These are phyloP conservation scores for Lemur catta DNA, from an alignment of 2,797 vertebrate species.

Conservation along the genomic window DNA sequence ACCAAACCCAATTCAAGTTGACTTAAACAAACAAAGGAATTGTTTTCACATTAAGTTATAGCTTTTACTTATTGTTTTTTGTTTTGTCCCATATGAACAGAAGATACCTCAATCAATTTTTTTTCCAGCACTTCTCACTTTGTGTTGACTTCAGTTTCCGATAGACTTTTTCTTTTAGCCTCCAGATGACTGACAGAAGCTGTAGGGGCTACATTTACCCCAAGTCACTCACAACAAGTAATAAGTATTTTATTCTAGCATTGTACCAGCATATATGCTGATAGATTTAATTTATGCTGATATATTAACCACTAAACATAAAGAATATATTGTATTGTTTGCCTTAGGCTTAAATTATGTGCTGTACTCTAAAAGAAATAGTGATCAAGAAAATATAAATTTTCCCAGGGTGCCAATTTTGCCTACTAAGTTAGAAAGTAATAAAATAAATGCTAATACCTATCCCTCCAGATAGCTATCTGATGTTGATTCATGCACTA, in stretches of 20 bases:
- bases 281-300: neutral
- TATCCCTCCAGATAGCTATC: neutral
- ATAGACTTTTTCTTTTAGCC: neutral
- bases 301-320: neutral
- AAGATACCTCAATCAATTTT: neutral
- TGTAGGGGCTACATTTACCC: neutral
- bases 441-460: neutral
- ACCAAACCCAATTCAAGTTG: neutral
- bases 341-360: neutral
- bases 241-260: neutral
- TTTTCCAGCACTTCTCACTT: neutral
- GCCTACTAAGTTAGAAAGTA: neutral
- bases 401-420: neutral
- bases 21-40: neutral
- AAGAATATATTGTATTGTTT: neutral
- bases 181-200: neutral
- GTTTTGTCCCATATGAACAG: neutral
- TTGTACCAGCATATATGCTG: neutral
- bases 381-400: neutral
- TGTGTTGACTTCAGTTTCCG: neutral
- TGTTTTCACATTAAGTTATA: neutral
- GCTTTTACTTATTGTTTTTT: neutral
- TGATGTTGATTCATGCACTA: neutral
- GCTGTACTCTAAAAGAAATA: neutral
- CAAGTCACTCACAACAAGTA: neutral